A percentile compares a stretch with the other conserved stretches of the same genome.
phyloP scores from a whole-genome alignment of 2,113 vertebrate species.

The Hydrolagus affinis region DNA sequence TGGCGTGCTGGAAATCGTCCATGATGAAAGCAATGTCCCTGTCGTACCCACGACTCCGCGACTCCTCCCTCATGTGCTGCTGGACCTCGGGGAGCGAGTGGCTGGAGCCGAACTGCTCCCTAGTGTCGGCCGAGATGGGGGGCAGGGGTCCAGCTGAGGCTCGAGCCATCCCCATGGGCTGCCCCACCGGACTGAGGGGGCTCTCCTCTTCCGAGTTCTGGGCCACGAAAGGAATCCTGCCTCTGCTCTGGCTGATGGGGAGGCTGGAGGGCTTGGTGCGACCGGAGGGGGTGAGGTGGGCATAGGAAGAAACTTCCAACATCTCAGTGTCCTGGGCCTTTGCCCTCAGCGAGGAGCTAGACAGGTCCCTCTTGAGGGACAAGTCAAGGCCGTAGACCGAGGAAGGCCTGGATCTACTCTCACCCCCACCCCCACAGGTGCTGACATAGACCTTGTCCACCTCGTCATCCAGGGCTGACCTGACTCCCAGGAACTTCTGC shows the following conservation, averaged over 20 bases:
- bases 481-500: constrained; percentile 82
- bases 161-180: constrained; percentile 98
- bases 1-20: constrained; percentile 98
- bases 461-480: constrained; percentile 75
- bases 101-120: constrained; percentile 97
- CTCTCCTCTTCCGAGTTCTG: constrained; percentile 98
- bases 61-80: constrained; percentile 97
- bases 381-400: constrained; percentile 95
- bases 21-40: constrained; percentile 96
- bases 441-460: constrained; percentile 79
- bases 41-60: constrained; percentile 86
- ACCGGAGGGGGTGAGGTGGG: constrained; percentile 71
- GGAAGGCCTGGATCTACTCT: constrained; percentile 81
- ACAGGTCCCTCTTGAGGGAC: constrained; percentile 88
- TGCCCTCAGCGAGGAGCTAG: constrained; percentile 84
- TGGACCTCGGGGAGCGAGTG: constrained; percentile 97
- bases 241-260: constrained; percentile 93
- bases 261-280: constrained; percentile 92
- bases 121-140: constrained; percentile 92
- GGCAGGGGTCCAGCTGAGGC: constrained; percentile 93
- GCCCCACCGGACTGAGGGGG: constrained; percentile 91
- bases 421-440: constrained; percentile 36
- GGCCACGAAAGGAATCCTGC: constrained; percentile 90
- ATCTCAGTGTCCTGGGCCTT: constrained; percentile 83
- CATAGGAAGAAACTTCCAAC: constrained; percentile 75